Evolutionary conservation across 92 coral and sea anemone species (phyloP).

Genomic region (Palythoa grandiflora): DNA sequence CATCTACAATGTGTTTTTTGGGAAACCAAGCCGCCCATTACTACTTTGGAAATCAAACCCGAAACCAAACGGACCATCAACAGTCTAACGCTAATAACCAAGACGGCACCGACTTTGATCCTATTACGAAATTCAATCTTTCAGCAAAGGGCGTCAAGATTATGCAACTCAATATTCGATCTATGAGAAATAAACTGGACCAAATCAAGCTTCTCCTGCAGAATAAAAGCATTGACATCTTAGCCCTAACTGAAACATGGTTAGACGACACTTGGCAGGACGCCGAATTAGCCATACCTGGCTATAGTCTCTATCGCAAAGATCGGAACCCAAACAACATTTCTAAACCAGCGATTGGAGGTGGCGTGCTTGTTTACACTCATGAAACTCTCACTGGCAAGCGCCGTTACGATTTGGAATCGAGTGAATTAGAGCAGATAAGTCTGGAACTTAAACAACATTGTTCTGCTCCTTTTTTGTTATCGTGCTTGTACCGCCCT

Average conservation of each 20-base stretch:
- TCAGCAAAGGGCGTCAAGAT: conserved; percentile 23
- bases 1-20: conserved; percentile 30
- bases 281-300: conserved; percentile 7
- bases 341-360: not conserved
- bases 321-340: conserved; percentile 17
- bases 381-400: not conserved
- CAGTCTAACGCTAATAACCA: conserved; percentile 13
- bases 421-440: conserved; percentile 26
- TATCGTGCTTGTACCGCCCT: conserved; percentile 34
- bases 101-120: conserved; percentile 28
- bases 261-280: conserved; percentile 28
- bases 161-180: conserved; percentile 20
- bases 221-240: not conserved
- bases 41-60: conserved; percentile 24
- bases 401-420: conserved; percentile 6
- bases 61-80: conserved; percentile 25
- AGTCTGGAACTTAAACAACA: conserved; percentile 11
- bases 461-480: not conserved
- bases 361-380: conserved; percentile 14
- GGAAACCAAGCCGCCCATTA: conserved; percentile 36
- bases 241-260: conserved; percentile 30
- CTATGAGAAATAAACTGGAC: conserved; percentile 2
- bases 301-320: conserved; percentile 30
- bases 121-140: not conserved
- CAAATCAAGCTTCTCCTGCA: conserved; percentile 17